Evolutionary conservation across 2,888 invertebrate species (phyloP), one percentile per base, ranked within the genome.

Genomic region (Automeris io): DNA sequence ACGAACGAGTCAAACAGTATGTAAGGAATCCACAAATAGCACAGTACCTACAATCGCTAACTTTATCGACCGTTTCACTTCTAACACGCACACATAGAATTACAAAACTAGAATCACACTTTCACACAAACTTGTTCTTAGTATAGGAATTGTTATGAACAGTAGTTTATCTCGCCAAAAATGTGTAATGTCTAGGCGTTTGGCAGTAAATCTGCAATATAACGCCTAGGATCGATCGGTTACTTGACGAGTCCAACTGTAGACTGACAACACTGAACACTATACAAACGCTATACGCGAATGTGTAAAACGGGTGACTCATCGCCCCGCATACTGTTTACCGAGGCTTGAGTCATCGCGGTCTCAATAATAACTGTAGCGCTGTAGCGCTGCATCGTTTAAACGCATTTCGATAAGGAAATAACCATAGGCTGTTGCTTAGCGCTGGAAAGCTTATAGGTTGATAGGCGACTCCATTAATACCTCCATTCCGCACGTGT

Each of bases 271-370:
- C 82, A 83, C 75, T 65, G 78, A 85, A 85, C 82, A 83, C 75
- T 65, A 79, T 78, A 83, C 81, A 75, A 86, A 83, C 80, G 82
- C 85, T 83, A 77, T 79, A 85, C 86, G 85, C 86, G 83, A 86
- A 85, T 86, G 86, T 86, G 86, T 86, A 85, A 85, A 86, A 82
- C 76, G 83, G n/a, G 86, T 86, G 86, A 85, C 83, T 86, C 86
- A 86, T 85, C 86, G 86, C 78, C 85, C 85, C 85, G 86, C 86
- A 86, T 85, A 83, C 86, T 86, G 85, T 86, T 86, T 86, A 85
- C 83, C 75, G 80, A 85, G 77, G 85, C 85, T 82, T 85, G 85
- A 85, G 83, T 85, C 85, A 83, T 83, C 86, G 79, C 70, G 51
- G 70, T 66, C 52, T 61, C 60, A 68, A 70, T 59, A 60, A 52